phyloP scores from a whole-genome alignment of 2,888 invertebrate species.

The Synanthedon myopaeformis region DNA sequence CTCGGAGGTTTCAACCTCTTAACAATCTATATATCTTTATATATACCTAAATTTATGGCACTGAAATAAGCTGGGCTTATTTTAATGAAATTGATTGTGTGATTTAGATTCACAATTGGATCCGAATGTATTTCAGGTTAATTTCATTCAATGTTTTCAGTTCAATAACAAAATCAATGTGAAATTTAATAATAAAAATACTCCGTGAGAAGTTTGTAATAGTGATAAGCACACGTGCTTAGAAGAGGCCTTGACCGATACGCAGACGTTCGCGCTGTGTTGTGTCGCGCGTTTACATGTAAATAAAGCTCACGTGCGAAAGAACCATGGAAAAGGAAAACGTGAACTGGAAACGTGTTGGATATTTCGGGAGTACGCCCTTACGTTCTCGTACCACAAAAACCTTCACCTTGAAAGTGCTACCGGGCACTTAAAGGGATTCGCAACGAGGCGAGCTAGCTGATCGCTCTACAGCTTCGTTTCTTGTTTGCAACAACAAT shows the following conservation, averaged over 20 bases:
- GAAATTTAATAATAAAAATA: not conserved
- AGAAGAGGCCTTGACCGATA: not conserved
- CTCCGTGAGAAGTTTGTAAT: not conserved
- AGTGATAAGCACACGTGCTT: not conserved
- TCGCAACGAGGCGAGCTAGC: constrained; percentile 8
- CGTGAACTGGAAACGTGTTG: not conserved
- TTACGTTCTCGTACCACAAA: not conserved
- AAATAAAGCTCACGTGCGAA: not conserved
- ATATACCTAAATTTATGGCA: no score
- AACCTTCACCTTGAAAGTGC: not conserved
- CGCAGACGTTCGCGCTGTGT: not conserved
- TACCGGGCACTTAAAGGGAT: not conserved
- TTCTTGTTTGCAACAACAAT: not conserved
- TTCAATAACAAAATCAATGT: no score
- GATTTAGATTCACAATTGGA: no score
- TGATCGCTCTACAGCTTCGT: not conserved
- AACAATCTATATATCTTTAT: no score
- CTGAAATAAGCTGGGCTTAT: no score
- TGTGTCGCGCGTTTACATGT: no score
- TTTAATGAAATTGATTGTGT: no score
- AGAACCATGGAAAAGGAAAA: not conserved
- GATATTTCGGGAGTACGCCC: not conserved
- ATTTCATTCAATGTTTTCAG: no score
- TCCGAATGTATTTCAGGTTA: no score
- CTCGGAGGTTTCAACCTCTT: no score